A percentile compares a stretch with the other conserved stretches of the same genome.
These are phyloP conservation scores for Cathartes aura DNA, from an alignment of 2,113 vertebrate genomes.

Conservation along the genomic window DNA sequence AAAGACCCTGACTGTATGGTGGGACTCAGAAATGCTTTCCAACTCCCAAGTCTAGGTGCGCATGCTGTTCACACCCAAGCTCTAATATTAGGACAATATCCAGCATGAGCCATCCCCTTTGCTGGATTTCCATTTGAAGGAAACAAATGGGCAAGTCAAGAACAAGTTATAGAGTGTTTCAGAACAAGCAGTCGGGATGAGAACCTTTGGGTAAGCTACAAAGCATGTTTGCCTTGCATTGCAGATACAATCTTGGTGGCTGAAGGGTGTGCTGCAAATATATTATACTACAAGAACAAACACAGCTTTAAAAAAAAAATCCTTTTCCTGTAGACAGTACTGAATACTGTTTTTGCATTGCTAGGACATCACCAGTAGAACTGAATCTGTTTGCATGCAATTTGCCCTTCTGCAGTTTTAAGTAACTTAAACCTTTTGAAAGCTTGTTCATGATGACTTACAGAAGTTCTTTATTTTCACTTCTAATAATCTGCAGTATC, in stretches of 20 bases:
- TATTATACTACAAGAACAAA: neutral
- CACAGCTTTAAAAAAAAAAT: neutral
- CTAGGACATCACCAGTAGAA: neutral
- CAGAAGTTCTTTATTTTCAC: constrained; percentile 87
- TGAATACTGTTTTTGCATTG: neutral
- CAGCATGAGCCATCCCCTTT: neutral
- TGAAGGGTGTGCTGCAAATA: neutral
- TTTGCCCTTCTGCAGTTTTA: neutral
- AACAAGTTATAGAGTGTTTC: neutral
- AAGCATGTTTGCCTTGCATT: neutral
- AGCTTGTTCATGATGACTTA: constrained; percentile 71
- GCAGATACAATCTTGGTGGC: neutral
- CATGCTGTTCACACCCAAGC: neutral
- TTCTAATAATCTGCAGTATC: constrained; percentile 87
- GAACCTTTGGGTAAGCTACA: neutral
- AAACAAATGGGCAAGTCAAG: neutral
- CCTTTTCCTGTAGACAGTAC: neutral
- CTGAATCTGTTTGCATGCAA: neutral
- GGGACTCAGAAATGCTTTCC: neutral
- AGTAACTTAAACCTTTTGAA: neutral
- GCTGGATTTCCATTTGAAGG: neutral
- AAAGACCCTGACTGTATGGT: neutral
- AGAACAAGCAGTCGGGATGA: neutral
- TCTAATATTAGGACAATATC: neutral
- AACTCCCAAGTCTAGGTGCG: neutral